Base-by-base conservation (phyloP, 2,888 invertebrate genomes). In the Sarcophaga rosellei region DNA sequence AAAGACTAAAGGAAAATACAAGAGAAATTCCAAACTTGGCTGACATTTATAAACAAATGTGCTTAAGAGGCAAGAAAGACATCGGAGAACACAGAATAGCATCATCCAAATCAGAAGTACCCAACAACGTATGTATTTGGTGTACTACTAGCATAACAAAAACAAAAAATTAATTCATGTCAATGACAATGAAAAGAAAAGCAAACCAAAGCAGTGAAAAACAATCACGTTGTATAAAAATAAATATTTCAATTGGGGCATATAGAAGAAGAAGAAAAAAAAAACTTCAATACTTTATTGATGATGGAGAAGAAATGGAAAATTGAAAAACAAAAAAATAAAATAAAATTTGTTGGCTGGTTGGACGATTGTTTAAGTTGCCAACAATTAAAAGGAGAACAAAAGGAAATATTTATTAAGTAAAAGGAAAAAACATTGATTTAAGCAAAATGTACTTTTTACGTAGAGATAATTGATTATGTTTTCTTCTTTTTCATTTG, bases 121-220 rank as follows among this genome's bases (percentile, higher is more conserved):
- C 73, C 66, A 44, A 76, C 59, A 75, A 63, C 63, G 23, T 61
- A 59, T 20, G 23, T 61, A 59, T 20, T 20, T 61, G 72, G 45
- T 57, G 69, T 23, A 68, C 15, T 20, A 63, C 63, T 20, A 66
- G 35, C 35, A 70, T 53, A 63, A 80, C n/a, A 35, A 70, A 75
- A 66, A 74, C 57, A 53, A 44, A 74, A 70, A 74, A 76, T 61
- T 17, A 82, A 81, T 83, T 77, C 81, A 83, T 78, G 81, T 84
- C 86, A 86, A 81, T 84, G 84, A 84, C 86, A 86, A 84, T 81
- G 75, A 85, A 77, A 86, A 83, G 62, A 76, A 77, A 77, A 80
- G n/a, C 72, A 77, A 80, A 62, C 35, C 35, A 35, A 35, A 15
- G 57, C 69, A 74, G 76, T 68, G 61, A 75, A 68, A 73, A 72